These are phyloP conservation scores for Ephydatia muelleri DNA, from an alignment of 37 sponge, comb jelly and placozoan genomes.

Conservation along the genomic window DNA sequence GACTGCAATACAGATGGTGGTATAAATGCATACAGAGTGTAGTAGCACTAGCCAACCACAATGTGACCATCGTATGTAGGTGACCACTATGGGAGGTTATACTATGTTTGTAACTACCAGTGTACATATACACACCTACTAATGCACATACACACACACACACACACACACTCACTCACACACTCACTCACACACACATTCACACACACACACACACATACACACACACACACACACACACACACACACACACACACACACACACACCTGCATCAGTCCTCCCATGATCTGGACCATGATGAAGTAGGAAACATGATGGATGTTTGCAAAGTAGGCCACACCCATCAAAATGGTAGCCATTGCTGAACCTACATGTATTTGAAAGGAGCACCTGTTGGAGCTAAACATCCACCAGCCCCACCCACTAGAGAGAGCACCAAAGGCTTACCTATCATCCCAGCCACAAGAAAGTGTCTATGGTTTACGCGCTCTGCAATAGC, in stretches of 20 bases:
- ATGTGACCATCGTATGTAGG: no score
- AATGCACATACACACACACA: constrained; percentile 37
- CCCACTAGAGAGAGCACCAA: background rate
- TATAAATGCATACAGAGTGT: no score
- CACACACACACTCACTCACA: constrained; percentile 54
- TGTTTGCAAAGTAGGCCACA: background rate
- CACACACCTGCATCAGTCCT: constrained; percentile 28
- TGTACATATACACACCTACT: no score
- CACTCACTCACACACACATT: constrained; percentile 56
- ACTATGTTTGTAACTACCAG: no score
- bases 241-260: constrained; percentile 39
- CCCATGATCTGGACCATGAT: background rate
- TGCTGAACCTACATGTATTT: background rate
- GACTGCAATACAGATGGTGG: no score
- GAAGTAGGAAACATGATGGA: background rate
- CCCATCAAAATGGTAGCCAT: background rate
- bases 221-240: constrained; percentile 41
- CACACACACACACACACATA: constrained; percentile 56
- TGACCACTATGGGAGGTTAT: no score
- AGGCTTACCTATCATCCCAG: constrained; percentile 85
- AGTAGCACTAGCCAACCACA: no score
- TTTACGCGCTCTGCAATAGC: constrained; percentile 77
- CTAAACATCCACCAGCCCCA: background rate
- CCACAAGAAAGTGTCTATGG: constrained; percentile 79
- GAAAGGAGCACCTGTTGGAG: background rate